Percentiles rank a stretch among this genome's conserved stretches.
These are phyloP conservation scores for Archocentrus centrarchus DNA, from an alignment of 2,113 vertebrate genomes.

Conservation along the genomic window DNA sequence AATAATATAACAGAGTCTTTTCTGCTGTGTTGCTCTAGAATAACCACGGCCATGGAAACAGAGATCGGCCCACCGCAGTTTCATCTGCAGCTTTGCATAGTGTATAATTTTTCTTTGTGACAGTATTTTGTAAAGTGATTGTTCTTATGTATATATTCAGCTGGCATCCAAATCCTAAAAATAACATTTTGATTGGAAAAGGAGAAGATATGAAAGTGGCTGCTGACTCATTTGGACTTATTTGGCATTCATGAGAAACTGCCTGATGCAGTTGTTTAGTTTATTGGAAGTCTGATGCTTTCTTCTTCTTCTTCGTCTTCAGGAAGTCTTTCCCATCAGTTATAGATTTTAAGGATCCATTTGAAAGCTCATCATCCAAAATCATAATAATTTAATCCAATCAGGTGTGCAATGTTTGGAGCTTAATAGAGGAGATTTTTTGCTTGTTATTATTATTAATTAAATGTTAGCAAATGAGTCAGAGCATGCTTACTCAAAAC, in stretches of 20 bases:
- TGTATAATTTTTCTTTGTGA: conserved; percentile 70
- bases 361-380: conserved; percentile 28
- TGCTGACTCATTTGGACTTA: conserved; percentile 31
- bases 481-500: neutral
- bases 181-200: conserved; percentile 71
- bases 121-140: conserved; percentile 74
- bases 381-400: conserved; percentile 3
- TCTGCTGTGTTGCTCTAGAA: conserved; percentile 60
- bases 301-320: conserved; percentile 3
- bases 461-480: neutral
- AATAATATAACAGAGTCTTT: conserved; percentile 59
- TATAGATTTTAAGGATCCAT: conserved; percentile 23
- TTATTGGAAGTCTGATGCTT: conserved; percentile 15
- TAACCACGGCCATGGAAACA: conserved; percentile 75
- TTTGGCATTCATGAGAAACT: conserved; percentile 38
- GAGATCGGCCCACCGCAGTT: conserved; percentile 42
- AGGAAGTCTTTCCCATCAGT: neutral
- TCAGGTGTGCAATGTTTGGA: neutral
- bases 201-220: conserved; percentile 40
- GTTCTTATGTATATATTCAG: conserved; percentile 52
- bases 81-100: conserved; percentile 58
- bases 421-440: neutral
- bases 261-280: conserved; percentile 45
- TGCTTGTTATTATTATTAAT: neutral
- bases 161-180: conserved; percentile 56